Evolutionary conservation across 2,888 invertebrate species (phyloP).

Genomic region (Andricus curvator): DNA sequence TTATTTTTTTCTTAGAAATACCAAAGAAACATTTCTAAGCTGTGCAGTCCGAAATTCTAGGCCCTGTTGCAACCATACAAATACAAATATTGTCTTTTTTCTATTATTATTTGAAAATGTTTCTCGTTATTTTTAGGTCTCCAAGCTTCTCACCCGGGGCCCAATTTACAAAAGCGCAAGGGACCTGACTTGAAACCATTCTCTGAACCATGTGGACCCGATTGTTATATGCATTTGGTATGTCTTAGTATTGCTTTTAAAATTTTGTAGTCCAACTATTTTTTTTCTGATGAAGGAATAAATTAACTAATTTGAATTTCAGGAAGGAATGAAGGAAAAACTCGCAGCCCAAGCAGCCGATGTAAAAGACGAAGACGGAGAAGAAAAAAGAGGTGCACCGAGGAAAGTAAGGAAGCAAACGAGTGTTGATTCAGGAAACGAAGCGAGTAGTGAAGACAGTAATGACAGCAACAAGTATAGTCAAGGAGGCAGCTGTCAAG

Average conservation of each 20-base stretch:
- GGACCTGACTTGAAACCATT: slow-evolving; percentile 93
- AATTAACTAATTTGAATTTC: slow-evolving; percentile 13
- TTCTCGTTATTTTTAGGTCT: slow-evolving; percentile 80
- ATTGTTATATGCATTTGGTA: slow-evolving; percentile 94
- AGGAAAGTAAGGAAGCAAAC: slow-evolving; percentile 83
- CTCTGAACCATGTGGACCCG: slow-evolving; percentile 90
- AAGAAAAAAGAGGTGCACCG: slow-evolving; percentile 77
- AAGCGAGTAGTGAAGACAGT: slow-evolving; percentile 96
- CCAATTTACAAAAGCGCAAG: slow-evolving; percentile 92
- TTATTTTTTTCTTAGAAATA: too few species aligned
- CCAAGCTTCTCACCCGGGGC: slow-evolving; percentile 94
- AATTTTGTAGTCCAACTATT: slow-evolving; percentile 23
- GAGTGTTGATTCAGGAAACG: slow-evolving; percentile 92
- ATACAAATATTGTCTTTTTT: slow-evolving; percentile 28
- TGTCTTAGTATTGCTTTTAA: slow-evolving; percentile 73
- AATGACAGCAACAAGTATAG: slow-evolving; percentile 92
- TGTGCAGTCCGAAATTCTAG: not conserved
- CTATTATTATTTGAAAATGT: slow-evolving; percentile 36
- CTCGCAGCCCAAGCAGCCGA: slow-evolving; percentile 83
- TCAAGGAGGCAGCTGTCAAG: slow-evolving; percentile 82
- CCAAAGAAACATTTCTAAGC: not conserved
- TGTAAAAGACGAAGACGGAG: slow-evolving; percentile 80
- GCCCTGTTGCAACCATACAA: slow-evolving; percentile 1
- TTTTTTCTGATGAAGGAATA: slow-evolving; percentile 16
- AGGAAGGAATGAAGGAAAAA: slow-evolving; percentile 93